Percentiles rank a stretch among this genome's conserved stretches.
phyloP scores from a whole-genome alignment of 2,797 vertebrate genomes.

The Lagocephalus sceleratus region DNA sequence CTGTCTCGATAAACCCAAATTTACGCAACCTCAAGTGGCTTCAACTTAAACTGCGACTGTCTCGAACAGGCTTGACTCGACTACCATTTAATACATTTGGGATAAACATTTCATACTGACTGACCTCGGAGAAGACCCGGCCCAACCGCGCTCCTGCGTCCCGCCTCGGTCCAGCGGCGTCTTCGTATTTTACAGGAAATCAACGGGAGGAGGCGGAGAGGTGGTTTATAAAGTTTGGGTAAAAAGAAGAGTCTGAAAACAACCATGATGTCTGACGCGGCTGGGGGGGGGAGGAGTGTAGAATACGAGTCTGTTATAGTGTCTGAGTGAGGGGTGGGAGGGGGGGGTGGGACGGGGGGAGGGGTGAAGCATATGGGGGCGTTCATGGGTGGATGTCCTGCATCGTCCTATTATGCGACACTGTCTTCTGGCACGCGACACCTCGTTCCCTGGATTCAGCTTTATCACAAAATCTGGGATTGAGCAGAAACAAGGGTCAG shows the following conservation, averaged over 20 bases:
- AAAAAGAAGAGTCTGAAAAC: constrained; percentile 19
- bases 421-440: constrained; percentile 49
- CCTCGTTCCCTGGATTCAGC: constrained; percentile 40
- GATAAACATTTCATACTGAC: constrained; percentile 58
- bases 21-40: constrained; percentile 39
- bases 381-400: constrained; percentile 54
- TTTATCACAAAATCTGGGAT: constrained; percentile 68
- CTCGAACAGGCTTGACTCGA: constrained; percentile 27
- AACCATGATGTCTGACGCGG: constrained; percentile 23
- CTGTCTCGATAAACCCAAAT: constrained; percentile 34
- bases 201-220: constrained; percentile 7
- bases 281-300: constrained; percentile 59
- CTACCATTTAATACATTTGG: constrained; percentile 56
- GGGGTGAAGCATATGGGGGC: neutral
- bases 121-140: constrained; percentile 56
- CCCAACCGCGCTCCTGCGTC: constrained; percentile 37
- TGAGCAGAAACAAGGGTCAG: neutral
- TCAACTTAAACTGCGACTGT: constrained; percentile 35
- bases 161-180: constrained; percentile 47
- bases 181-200: constrained; percentile 43
- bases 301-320: constrained; percentile 53
- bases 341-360: constrained; percentile 24
- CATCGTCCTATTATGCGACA: constrained; percentile 59
- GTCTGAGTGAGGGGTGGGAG: constrained; percentile 51
- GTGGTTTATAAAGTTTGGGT: constrained; percentile 19